phyloP scores from a whole-genome alignment of 2,113 vertebrate species.

The Siniperca chuatsi region DNA sequence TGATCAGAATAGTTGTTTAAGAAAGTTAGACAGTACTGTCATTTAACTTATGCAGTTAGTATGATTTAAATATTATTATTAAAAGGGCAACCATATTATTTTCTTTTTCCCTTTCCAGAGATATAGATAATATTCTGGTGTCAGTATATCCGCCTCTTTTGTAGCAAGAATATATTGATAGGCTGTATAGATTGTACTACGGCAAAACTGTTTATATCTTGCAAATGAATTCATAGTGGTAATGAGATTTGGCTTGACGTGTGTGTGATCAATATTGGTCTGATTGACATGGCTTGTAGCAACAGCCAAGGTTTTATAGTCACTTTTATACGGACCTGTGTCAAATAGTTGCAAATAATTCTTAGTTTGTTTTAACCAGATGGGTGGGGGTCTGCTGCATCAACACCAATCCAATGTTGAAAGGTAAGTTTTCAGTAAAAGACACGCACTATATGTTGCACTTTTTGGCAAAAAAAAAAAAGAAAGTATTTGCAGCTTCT shows the following conservation, averaged over 20 bases:
- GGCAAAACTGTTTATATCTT: conserved; percentile 69
- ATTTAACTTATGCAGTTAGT: conserved; percentile 68
- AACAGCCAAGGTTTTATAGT: conserved; percentile 64
- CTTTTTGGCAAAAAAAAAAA: background rate
- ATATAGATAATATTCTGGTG: conserved; percentile 53
- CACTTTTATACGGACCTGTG: conserved; percentile 51
- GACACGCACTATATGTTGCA: background rate
- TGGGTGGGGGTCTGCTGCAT: background rate
- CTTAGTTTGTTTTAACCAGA: conserved; percentile 13
- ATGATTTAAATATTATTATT: conserved; percentile 55
- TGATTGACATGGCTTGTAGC: conserved; percentile 65
- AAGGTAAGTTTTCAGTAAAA: conserved; percentile 38
- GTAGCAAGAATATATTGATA: conserved; percentile 72
- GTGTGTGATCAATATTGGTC: conserved; percentile 46
- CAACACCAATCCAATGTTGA: background rate
- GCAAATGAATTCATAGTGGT: conserved; percentile 70
- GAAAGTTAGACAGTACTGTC: conserved; percentile 59
- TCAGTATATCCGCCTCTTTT: conserved; percentile 71
- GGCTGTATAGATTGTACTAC: conserved; percentile 66
- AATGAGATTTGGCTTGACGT: conserved; percentile 69
- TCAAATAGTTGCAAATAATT: conserved; percentile 65
- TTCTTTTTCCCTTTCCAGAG: conserved; percentile 43
- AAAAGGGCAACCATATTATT: conserved; percentile 41
- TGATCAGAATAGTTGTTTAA: conserved; percentile 65
- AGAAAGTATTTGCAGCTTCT: conserved; percentile 53